Conservation (phyloP, 2,797 vertebrate genomes). For the Coregonus sp. region DNA sequence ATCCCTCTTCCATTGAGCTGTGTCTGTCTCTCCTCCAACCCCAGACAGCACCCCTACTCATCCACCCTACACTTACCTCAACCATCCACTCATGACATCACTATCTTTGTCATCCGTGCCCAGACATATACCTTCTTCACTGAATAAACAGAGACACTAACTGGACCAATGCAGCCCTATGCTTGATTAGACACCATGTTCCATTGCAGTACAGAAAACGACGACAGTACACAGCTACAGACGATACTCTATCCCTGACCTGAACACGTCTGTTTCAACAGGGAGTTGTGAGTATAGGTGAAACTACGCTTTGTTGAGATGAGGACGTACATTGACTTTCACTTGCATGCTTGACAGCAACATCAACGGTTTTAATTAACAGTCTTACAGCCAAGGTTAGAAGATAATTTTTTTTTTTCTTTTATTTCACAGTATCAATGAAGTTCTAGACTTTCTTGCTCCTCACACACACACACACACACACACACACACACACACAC, state of each 20-base stretch:
- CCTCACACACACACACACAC: not conserved
- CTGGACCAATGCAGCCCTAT: not conserved
- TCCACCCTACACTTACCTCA: slow-evolving; percentile 42
- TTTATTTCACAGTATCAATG: slow-evolving; percentile 63
- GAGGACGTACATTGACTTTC: too few relatives aligned
- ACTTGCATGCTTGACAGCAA: slow-evolving; percentile 33
- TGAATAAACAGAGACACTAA: not conserved
- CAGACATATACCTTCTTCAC: slow-evolving; percentile 6
- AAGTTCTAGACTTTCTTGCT: slow-evolving; percentile 9
- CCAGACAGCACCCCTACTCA: not conserved
- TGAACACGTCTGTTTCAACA: slow-evolving; percentile 23
- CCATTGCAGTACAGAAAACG: slow-evolving; percentile 1
- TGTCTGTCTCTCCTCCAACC: not conserved
- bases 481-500: too few relatives aligned
- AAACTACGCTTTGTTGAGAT: not conserved
- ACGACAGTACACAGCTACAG: slow-evolving; percentile 7
- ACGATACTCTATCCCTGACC: slow-evolving; percentile 28
- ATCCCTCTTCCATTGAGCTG: not conserved
- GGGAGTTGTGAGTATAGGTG: slow-evolving; percentile 16
- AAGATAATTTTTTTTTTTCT: slow-evolving; percentile 11
- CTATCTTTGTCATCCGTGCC: slow-evolving; percentile 25
- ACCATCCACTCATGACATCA: slow-evolving; percentile 34
- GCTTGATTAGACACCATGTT: slow-evolving; percentile 18
- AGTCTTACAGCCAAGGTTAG: slow-evolving; percentile 54
- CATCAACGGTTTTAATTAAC: slow-evolving; percentile 43